A percentile compares a stretch with the other conserved stretches of the same genome.
Conservation (phyloP, 2,888 invertebrate genomes). For the Melinopterus prodromus region DNA sequence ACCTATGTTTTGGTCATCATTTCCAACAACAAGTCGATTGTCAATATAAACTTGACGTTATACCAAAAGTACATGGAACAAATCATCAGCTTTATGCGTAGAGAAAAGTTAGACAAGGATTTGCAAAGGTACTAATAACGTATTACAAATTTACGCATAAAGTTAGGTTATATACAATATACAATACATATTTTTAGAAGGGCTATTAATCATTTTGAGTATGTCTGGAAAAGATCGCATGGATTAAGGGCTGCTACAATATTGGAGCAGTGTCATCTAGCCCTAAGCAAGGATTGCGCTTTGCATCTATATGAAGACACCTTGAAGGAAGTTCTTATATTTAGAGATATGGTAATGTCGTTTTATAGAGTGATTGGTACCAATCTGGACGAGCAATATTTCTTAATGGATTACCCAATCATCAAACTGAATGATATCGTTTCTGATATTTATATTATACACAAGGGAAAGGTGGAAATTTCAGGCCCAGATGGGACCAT, state of each 20-base stretch:
- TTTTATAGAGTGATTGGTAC: constrained; percentile 44
- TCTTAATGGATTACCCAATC: constrained; percentile 40
- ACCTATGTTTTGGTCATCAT: constrained; percentile 47
- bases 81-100: constrained; percentile 44
- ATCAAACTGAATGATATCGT: constrained; percentile 45
- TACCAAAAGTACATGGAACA: constrained; percentile 47
- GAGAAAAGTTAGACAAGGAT: constrained; percentile 39
- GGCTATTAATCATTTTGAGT: constrained; percentile 47
- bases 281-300: constrained; percentile 43
- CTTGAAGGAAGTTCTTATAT: constrained; percentile 42
- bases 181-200: too few relatives aligned
- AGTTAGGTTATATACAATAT: too few relatives aligned
- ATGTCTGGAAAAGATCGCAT: constrained; percentile 47
- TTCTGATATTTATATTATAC: constrained; percentile 44
- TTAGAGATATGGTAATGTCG: constrained; percentile 39
- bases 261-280: constrained; percentile 43
- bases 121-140: constrained; percentile 44
- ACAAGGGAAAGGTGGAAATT: constrained; percentile 43
- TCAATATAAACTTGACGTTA: constrained; percentile 44
- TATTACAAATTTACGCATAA: too few relatives aligned
- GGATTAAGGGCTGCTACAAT: constrained; percentile 43
- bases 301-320: constrained; percentile 45
- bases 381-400: constrained; percentile 43
- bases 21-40: constrained; percentile 43
- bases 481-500: constrained; percentile 43